Conservation (phyloP, 2,888 invertebrate species). For the Aromia moschata region DNA sequence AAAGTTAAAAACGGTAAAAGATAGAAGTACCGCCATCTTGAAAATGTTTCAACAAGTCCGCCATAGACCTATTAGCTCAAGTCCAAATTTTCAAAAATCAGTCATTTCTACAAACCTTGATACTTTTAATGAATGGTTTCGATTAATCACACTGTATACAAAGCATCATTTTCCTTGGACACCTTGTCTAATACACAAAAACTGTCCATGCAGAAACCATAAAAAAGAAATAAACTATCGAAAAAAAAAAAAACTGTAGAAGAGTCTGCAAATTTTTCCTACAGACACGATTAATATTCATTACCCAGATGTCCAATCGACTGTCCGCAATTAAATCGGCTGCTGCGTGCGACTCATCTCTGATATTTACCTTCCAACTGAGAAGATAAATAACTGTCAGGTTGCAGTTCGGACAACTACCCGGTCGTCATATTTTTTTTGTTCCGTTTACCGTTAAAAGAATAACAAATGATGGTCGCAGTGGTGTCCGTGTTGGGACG, state of each 20-base stretch:
- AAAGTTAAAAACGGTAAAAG: too few relatives aligned
- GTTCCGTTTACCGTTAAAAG: constrained; percentile 9
- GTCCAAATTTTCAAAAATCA: too few relatives aligned
- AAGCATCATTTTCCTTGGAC: too few relatives aligned
- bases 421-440: background rate
- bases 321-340: background rate
- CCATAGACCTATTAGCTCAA: too few relatives aligned
- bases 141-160: too few relatives aligned
- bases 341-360: background rate
- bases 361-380: background rate
- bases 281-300: background rate
- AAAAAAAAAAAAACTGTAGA: background rate
- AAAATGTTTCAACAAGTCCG: too few relatives aligned
- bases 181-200: too few relatives aligned
- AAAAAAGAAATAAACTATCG: too few relatives aligned
- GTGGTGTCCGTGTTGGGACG: constrained; percentile 18
- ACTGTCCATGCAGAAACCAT: too few relatives aligned
- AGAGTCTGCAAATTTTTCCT: background rate
- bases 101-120: too few relatives aligned
- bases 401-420: background rate
- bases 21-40: too few relatives aligned
- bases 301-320: background rate
- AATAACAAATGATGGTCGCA: constrained; percentile 23
- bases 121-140: too few relatives aligned
- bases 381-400: background rate